Evolutionary conservation across 1,140 invertebrate genomes (phyloP).

Genomic region (Metaphire vulgaris): DNA sequence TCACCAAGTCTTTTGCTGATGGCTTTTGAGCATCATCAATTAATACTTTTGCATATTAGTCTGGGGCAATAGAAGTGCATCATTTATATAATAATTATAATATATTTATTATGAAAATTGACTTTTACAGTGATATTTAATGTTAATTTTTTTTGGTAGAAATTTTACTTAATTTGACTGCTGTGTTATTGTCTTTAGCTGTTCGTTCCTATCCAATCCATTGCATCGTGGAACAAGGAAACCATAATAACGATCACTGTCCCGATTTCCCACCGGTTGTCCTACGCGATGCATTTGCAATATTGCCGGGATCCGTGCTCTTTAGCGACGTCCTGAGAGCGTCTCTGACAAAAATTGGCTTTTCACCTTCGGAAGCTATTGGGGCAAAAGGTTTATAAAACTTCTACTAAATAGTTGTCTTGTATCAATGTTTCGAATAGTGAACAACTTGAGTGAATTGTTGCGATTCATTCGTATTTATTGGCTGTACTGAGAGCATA

Average conservation of each 20-base stretch:
- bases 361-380: conserved; percentile 65
- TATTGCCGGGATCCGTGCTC: conserved; percentile 78
- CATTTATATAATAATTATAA: too few relatives aligned
- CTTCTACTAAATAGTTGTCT: too few relatives aligned
- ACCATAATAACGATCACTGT: conserved; percentile 30
- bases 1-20: too few relatives aligned
- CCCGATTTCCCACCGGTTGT: neutral
- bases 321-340: conserved; percentile 75
- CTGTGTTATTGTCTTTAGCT: neutral
- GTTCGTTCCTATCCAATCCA: conserved; percentile 73
- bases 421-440: too few relatives aligned
- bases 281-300: conserved; percentile 73
- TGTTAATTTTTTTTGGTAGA: neutral
- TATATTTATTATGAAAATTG: too few relatives aligned
- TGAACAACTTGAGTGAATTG: too few relatives aligned
- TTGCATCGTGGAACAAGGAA: conserved; percentile 64
- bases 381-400: conserved; percentile 78
- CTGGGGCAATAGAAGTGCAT: neutral
- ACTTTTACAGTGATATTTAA: neutral
- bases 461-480: too few relatives aligned
- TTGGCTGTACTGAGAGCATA: too few relatives aligned
- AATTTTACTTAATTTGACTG: too few relatives aligned
- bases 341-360: conserved; percentile 70
- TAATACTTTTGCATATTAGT: neutral
- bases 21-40: too few relatives aligned